phyloP scores from a whole-genome alignment of 2,888 invertebrate genomes.

The Eutolmus rufibarbis region DNA sequence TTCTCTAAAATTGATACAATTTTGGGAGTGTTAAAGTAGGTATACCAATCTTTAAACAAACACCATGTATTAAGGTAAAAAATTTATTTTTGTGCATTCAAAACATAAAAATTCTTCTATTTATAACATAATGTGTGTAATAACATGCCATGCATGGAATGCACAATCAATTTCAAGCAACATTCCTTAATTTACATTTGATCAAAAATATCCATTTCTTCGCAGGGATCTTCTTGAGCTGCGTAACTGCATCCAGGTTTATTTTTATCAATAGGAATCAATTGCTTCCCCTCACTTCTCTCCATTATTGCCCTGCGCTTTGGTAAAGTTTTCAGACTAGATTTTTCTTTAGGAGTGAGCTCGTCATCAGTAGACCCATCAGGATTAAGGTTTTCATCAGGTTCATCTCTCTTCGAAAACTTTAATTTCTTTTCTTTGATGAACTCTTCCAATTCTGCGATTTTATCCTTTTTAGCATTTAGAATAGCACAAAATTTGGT shows the following conservation, averaged over 20 bases:
- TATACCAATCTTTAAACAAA: background rate
- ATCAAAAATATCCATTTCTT: background rate
- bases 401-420: background rate
- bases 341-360: background rate
- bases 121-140: background rate
- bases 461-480: constrained; percentile 56
- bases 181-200: background rate
- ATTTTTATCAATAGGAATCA: background rate
- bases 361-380: background rate
- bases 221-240: background rate
- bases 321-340: background rate
- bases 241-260: background rate
- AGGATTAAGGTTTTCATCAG: background rate
- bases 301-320: background rate
- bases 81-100: background rate
- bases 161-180: background rate
- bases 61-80: background rate
- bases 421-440: background rate
- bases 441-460: constrained; percentile 51
- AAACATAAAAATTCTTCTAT: background rate
- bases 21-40: too few relatives aligned
- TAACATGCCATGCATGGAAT: background rate
- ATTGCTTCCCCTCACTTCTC: background rate
- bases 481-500: constrained; percentile 54
- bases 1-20: too few relatives aligned